Evolutionary conservation across 2,113 vertebrate species (phyloP).

Genomic region (Rhodinocichla rosea): DNA sequence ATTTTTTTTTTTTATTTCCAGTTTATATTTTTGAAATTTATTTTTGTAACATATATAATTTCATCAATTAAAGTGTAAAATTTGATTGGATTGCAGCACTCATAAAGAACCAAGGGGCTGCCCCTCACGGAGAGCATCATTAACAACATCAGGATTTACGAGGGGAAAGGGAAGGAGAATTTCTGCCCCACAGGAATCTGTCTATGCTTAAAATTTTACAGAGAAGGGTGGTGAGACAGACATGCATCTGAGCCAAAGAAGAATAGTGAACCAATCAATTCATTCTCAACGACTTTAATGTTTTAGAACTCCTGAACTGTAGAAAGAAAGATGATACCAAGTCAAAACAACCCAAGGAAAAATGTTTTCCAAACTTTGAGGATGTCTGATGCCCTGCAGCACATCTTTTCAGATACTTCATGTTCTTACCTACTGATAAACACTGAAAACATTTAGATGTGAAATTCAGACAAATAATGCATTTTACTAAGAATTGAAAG

Average conservation of each 20-base stretch:
- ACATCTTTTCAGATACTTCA: background rate
- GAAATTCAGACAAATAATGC: background rate
- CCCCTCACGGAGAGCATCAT: background rate
- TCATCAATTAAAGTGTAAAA: background rate
- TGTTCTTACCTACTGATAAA: background rate
- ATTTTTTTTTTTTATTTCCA: background rate
- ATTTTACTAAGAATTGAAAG: background rate
- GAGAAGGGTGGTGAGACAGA: fast-evolving
- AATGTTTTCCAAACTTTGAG: background rate
- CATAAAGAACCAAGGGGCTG: background rate
- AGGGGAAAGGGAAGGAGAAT: background rate
- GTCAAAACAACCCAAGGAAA: background rate
- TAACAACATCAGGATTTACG: background rate
- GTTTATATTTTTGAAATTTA: background rate
- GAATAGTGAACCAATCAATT: background rate
- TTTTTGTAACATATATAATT: background rate
- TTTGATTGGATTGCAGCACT: background rate
- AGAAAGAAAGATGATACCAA: background rate
- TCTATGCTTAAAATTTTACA: background rate
- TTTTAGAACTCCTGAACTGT: background rate
- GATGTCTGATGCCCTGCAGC: background rate
- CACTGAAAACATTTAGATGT: background rate
- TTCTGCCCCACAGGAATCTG: background rate
- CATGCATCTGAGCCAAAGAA: background rate
- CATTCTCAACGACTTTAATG: background rate